Evolutionary conservation across 2,797 vertebrate species (phyloP), one percentile per base, ranked within the genome.

Genomic region (Falco columbarius): DNA sequence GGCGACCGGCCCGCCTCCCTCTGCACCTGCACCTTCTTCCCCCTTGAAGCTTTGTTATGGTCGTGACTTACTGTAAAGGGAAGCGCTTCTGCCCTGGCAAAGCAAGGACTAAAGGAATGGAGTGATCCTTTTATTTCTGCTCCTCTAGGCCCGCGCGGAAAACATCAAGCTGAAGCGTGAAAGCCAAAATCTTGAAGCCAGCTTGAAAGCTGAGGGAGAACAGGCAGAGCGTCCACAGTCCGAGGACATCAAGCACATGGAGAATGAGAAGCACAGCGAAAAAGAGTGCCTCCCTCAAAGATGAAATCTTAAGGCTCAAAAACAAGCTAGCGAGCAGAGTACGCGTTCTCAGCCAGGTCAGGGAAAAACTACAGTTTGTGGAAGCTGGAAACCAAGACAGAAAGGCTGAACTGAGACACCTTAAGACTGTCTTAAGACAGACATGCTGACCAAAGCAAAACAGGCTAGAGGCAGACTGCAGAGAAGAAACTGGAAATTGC

Each of bases 361-460:
- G 98, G 91, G 98, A 98, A 79, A 99, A 99, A 94, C 84, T 98
- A 16, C 93, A 97, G 82, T 98, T 98, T 51, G 82, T 97, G 46
- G 98, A 98, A 70, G 81, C 22, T 21, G 97, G 98, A 86, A 97
- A 98, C 15, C 46, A 91, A n/a, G 26, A 44, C 40, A 97, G 97
- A 51, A 97, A 71, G 51, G 76, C 95, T 4, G 96, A 97, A 62
- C 98, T 99, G 68, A 79, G 75, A 10, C 75, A 97, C 13, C 11
- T 96, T 2, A 98, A 99, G 63, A 85, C 44, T 0, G 2, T 34
- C 29, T 89, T 98, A 97, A 95, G 77, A 97, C 98, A 87, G 96
- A 98, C 9, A 7, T 93, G 24, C 84, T 99, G 91, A 98, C 87
- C 36, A 88, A 80, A 93, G 97, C 90, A 3, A 98, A 98, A 93